Percentiles rank a stretch among this genome's conserved stretches.
Evolutionary conservation across 2,113 vertebrate genomes (phyloP).

Genomic region (Tachysurus fulvidraco): DNA sequence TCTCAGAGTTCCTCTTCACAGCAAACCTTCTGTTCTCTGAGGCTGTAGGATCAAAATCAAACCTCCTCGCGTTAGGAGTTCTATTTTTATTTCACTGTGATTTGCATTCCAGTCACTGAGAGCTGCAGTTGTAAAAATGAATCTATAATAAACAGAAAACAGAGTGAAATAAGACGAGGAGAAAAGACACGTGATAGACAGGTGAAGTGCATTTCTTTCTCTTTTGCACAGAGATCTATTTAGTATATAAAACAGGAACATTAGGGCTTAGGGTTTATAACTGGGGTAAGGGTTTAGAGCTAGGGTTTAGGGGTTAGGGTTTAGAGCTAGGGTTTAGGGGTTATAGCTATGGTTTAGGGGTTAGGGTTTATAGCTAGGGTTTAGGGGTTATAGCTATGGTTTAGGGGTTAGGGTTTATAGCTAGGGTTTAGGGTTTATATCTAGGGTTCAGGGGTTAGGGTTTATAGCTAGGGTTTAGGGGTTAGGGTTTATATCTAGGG

Average conservation of each 20-base stretch:
- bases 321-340: not conserved
- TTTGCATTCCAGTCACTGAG: constrained; percentile 18
- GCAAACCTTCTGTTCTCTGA: not conserved
- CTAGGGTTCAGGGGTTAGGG: not conserved
- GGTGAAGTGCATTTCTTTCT: not conserved
- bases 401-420: not conserved
- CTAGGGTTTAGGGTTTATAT: not conserved
- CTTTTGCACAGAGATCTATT: not conserved
- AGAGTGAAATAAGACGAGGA: not conserved
- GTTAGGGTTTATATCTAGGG: not conserved
- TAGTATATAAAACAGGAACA: not conserved
- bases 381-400: too few relatives aligned
- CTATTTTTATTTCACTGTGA: constrained; percentile 3
- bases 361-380: too few relatives aligned
- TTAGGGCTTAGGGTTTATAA: not conserved
- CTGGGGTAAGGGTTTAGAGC: not conserved
- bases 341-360: too few relatives aligned
- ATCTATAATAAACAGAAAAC: not conserved
- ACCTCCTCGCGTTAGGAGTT: not conserved
- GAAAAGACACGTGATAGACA: not conserved
- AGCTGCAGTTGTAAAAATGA: not conserved
- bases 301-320: too few relatives aligned
- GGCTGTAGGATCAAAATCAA: not conserved
- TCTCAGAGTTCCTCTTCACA: not conserved
- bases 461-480: not conserved